Conservation (phyloP, 2,888 invertebrate genomes). For the Leuctra nigra region DNA sequence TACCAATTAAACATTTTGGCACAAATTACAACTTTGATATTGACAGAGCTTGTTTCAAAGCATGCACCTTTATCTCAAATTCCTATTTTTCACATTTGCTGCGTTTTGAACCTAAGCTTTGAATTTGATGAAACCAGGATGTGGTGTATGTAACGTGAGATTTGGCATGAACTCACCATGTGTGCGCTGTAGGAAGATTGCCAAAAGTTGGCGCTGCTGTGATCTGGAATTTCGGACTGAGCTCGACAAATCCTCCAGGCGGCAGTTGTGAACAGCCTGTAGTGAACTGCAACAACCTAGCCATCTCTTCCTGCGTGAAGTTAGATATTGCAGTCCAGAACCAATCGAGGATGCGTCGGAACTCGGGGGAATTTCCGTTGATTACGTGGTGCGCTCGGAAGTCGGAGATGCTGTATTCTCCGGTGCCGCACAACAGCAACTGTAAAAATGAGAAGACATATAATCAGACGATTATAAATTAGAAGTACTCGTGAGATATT, state of each 20-base stretch:
- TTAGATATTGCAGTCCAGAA: slow-evolving; percentile 87
- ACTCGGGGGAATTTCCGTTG: slow-evolving; percentile 69
- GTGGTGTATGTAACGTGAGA: no score
- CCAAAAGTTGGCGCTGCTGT: slow-evolving; percentile 86
- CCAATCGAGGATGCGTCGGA: slow-evolving; percentile 79
- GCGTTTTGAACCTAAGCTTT: no score
- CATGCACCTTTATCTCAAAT: no score
- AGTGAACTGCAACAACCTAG: slow-evolving; percentile 83
- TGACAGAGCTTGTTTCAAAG: no score
- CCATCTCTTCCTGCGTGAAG: slow-evolving; percentile 89
- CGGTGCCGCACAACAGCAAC: slow-evolving; percentile 88
- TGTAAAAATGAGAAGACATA: no score
- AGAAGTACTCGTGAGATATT: no score
- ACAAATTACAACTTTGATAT: no score
- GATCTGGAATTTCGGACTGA: slow-evolving; percentile 88
- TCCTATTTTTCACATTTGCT: no score
- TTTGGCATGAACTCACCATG: slow-evolving; percentile 74
- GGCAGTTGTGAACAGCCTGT: slow-evolving; percentile 91
- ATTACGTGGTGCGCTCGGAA: slow-evolving; percentile 84
- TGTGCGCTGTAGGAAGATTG: slow-evolving; percentile 89
- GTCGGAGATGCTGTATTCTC: slow-evolving; percentile 84
- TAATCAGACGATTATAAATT: no score
- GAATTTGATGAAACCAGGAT: no score
- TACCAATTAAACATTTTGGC: no score
- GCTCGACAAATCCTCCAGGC: slow-evolving; percentile 82